A percentile compares a stretch with the other conserved stretches of the same genome.
phyloP scores from a whole-genome alignment of 2,113 vertebrate genomes.

The Passer montanus region DNA sequence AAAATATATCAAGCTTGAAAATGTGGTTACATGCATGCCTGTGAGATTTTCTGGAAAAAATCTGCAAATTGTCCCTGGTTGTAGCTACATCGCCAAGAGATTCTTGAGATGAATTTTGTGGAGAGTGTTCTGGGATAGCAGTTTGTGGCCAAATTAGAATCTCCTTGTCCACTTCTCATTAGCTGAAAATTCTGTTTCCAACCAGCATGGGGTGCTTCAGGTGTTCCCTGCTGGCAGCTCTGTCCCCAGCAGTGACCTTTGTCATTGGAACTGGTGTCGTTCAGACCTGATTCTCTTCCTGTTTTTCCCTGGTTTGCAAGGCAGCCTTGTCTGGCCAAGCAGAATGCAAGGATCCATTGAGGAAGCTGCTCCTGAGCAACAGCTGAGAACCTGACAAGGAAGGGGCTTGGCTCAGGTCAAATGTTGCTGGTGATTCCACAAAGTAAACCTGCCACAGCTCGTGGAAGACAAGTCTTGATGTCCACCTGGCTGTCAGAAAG shows the following conservation, averaged over 20 bases:
- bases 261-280: not conserved
- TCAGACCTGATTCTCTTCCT: slow-evolving; percentile 27
- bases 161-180: not conserved
- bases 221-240: not conserved
- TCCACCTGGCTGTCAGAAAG: not conserved
- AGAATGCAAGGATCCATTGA: not conserved
- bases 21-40: not conserved
- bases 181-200: not conserved
- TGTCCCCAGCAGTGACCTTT: not conserved
- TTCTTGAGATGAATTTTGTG: not conserved
- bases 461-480: not conserved
- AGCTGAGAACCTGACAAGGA: not conserved
- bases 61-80: not conserved
- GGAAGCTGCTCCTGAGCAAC: not conserved
- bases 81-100: not conserved
- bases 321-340: not conserved
- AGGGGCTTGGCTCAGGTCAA: not conserved
- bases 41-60: not conserved
- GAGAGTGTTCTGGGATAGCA: not conserved
- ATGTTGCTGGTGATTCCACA: not conserved
- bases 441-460: not conserved
- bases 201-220: not conserved
- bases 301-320: not conserved
- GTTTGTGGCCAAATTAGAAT: not conserved
- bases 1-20: not conserved